These are phyloP conservation scores for Chaetodon trifasciatus DNA, from an alignment of 2,797 vertebrate species.

Conservation along the genomic window DNA sequence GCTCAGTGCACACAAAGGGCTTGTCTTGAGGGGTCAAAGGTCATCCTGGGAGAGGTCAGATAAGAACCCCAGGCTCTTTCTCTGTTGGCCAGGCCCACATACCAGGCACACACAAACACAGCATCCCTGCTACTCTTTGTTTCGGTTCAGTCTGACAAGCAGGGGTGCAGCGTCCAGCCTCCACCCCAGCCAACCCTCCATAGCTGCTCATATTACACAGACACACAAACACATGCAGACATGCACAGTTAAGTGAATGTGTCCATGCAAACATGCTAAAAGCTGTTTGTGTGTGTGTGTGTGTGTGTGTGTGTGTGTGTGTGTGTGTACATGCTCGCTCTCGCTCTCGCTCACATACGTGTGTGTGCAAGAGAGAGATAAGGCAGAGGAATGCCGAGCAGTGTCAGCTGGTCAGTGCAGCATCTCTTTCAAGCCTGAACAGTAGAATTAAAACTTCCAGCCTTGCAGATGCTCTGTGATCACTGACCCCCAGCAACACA, in stretches of 20 bases:
- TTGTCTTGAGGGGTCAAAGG: slow-evolving; percentile 80
- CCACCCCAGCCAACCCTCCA: slow-evolving; percentile 19
- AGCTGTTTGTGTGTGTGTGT: background rate
- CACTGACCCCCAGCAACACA: slow-evolving; percentile 55
- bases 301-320: background rate
- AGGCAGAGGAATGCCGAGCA: slow-evolving; percentile 23
- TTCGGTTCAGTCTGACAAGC: slow-evolving; percentile 52
- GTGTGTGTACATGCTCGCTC: no score
- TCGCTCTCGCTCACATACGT: background rate
- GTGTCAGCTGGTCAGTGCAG: slow-evolving; percentile 59
- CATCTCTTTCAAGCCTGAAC: slow-evolving; percentile 44
- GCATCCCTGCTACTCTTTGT: slow-evolving; percentile 61
- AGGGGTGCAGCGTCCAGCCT: slow-evolving; percentile 43
- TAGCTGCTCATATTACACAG: slow-evolving; percentile 51
- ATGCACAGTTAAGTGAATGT: background rate
- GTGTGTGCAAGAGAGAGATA: slow-evolving; percentile 17
- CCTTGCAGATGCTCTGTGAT: slow-evolving; percentile 64
- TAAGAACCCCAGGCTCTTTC: slow-evolving; percentile 81
- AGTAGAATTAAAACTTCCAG: slow-evolving; percentile 34
- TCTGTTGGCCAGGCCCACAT: slow-evolving; percentile 69
- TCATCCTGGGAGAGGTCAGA: slow-evolving; percentile 80
- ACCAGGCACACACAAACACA: slow-evolving; percentile 64
- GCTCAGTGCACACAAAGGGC: slow-evolving; percentile 77
- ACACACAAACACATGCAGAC: slow-evolving; percentile 27
- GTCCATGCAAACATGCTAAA: background rate